Conservation (phyloP, 2,797 vertebrate genomes). For the Hyperoplus immaculatus region DNA sequence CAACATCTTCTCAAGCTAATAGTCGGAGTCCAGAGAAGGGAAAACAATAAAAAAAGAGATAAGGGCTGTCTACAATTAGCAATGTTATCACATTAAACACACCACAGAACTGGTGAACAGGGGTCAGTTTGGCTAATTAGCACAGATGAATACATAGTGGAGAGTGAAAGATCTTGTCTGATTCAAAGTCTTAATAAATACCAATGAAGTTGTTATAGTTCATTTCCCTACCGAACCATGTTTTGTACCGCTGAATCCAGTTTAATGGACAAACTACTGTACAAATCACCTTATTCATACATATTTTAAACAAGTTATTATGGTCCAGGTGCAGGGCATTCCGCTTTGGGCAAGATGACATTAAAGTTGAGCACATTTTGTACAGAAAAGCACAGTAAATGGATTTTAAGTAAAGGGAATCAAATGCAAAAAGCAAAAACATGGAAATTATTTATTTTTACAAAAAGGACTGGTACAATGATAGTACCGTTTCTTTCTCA, state of each 20-base stretch:
- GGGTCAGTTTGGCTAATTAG: slow-evolving; percentile 62
- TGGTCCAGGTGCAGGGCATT: slow-evolving; percentile 53
- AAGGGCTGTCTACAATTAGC: slow-evolving; percentile 30
- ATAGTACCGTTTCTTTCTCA: slow-evolving; percentile 64
- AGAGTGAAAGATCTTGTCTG: slow-evolving; percentile 20
- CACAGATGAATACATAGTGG: slow-evolving; percentile 54
- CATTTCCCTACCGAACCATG: slow-evolving; percentile 41
- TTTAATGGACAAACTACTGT: slow-evolving; percentile 38
- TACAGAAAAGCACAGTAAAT: slow-evolving; percentile 57
- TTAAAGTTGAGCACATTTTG: slow-evolving; percentile 46
- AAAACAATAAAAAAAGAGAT: slow-evolving; percentile 16
- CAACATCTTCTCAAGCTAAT: slow-evolving; percentile 28
- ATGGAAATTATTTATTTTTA: slow-evolving; percentile 39
- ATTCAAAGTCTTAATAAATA: slow-evolving; percentile 26
- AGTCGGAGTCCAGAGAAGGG: slow-evolving; percentile 17
- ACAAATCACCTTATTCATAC: slow-evolving; percentile 46
- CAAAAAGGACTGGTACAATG: slow-evolving; percentile 24
- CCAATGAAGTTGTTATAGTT: slow-evolving; percentile 31
- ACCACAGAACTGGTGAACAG: slow-evolving; percentile 38
- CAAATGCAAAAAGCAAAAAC: slow-evolving; percentile 50
- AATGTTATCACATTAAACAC: slow-evolving; percentile 40
- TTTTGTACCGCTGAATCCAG: slow-evolving; percentile 50
- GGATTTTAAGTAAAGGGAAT: slow-evolving; percentile 52
- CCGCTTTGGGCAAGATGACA: slow-evolving; percentile 62
- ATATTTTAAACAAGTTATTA: slow-evolving; percentile 48